These are phyloP conservation scores for Lineus longissimus DNA, from an alignment of 1,140 invertebrate species.

Conservation along the genomic window DNA sequence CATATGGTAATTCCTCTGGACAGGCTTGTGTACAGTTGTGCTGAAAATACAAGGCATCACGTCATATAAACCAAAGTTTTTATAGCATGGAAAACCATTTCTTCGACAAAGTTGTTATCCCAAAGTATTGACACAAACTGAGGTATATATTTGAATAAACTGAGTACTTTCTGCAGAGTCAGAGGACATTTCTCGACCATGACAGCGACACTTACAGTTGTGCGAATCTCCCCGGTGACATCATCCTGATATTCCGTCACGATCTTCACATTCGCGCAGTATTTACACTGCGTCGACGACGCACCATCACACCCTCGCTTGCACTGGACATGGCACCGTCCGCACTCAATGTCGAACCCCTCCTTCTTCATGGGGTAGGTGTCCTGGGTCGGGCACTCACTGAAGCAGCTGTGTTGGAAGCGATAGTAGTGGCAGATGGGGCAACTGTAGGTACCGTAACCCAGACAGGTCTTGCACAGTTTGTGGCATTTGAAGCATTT, in stretches of 20 bases:
- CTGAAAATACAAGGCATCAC: conserved; percentile 48
- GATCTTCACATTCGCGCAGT: conserved; percentile 4
- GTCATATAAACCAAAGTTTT: no score
- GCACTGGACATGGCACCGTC: background rate
- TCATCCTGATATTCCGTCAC: background rate
- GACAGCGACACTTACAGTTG: no score
- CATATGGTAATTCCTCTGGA: conserved; percentile 66
- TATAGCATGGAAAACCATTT: background rate
- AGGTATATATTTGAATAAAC: no score
- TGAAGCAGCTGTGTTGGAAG: conserved; percentile 1
- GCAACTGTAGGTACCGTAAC: background rate
- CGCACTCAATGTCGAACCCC: background rate
- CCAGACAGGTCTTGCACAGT: background rate
- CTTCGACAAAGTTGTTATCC: background rate
- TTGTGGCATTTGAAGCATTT: conserved; percentile 8
- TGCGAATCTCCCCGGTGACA: background rate
- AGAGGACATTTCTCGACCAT: no score
- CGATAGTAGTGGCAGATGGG: conserved; percentile 3
- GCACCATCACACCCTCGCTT: background rate
- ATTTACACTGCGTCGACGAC: background rate
- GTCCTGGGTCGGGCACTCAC: background rate
- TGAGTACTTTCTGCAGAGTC: no score
- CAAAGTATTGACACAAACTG: background rate
- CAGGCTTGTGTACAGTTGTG: conserved; percentile 87
- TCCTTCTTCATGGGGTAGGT: background rate